Evolutionary conservation across 2,888 invertebrate species (phyloP), one percentile per base, ranked within the genome.

Genomic region (Atrina japonica): DNA sequence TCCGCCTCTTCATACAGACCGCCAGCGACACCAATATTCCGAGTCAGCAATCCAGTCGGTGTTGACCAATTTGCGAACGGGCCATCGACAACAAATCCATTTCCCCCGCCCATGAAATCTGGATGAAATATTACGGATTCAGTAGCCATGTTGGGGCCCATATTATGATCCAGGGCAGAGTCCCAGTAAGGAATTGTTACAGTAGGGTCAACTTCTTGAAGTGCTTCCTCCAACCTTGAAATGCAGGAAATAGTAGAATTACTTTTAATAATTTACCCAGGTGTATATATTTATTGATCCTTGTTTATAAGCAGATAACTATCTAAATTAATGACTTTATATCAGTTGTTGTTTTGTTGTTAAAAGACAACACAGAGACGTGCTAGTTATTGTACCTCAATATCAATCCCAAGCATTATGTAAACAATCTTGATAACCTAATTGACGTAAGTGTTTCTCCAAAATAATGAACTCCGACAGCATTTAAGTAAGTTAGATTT

Each of bases 171-270:
- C 16, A 85, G 55, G 2, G 79, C 72, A 6, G 79, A 79, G 67
- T 86, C 85, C 83, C 84, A 85, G 75, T 83, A 87, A 0, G 87
- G 86, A 3, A 87, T 30, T 7, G 81, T 77, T 0, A 86, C 75
- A 6, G 71, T 60, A 0, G 81, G 81, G 11, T 82, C 82, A 43
- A 84, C 80, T 16, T 83, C 82, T 43, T 75, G 64, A 6, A 87
- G 71, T 27, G 85, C 84, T 3, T 82, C 77, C 67, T 87, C 85
- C 60, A 76, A 81, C 80, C 86, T n/a, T 85, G 67, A 53, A 21
- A 66, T n/a, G 41, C 60, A 47, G 21, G 21, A 5, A n/a, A 47
- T 5, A 47, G 5, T 6, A 9, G 47, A 3, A 47, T 5, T n/a
- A 47, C n/a, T 9, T 47, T 21, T 47, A n/a, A 47, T 6, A 47